Evolutionary conservation across 2,797 vertebrate genomes (phyloP).

Genomic region (Sphaeramia orbicularis): DNA sequence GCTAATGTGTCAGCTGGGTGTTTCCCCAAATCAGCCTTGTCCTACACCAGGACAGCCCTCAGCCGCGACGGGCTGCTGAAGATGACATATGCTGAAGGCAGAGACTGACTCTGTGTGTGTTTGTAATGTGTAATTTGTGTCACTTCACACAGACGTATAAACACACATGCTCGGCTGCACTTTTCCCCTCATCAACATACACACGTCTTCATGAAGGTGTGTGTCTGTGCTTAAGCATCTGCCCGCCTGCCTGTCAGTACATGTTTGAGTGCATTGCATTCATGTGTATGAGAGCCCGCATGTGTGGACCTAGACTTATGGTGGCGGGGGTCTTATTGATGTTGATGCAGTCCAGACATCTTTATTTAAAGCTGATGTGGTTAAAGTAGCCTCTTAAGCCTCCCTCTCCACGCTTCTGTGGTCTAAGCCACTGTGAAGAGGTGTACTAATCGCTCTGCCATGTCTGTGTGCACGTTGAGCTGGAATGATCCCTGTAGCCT

Average conservation of each 20-base stretch:
- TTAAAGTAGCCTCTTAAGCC: slow-evolving; percentile 80
- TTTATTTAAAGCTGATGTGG: slow-evolving; percentile 81
- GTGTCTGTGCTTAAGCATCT: slow-evolving; percentile 42
- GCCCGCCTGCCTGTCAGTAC: slow-evolving; percentile 45
- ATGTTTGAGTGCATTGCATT: slow-evolving; percentile 44
- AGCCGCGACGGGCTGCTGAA: slow-evolving; percentile 66
- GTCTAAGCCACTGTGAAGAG: slow-evolving; percentile 79
- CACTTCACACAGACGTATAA: slow-evolving; percentile 33
- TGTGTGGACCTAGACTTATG: slow-evolving; percentile 38
- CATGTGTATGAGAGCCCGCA: slow-evolving; percentile 42
- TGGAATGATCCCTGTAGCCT: slow-evolving; percentile 48
- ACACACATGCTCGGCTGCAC: slow-evolving; percentile 4
- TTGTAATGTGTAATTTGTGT: slow-evolving; percentile 66
- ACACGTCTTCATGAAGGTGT: slow-evolving; percentile 44
- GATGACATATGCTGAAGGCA: slow-evolving; percentile 82
- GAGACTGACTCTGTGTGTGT: slow-evolving; percentile 54
- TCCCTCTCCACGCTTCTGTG: slow-evolving; percentile 76
- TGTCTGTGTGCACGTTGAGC: slow-evolving; percentile 49
- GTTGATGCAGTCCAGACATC: slow-evolving; percentile 80
- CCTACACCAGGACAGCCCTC: slow-evolving; percentile 73
- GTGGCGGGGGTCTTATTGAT: slow-evolving; percentile 59
- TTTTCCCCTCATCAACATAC: slow-evolving; percentile 37
- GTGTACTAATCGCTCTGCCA: slow-evolving; percentile 76
- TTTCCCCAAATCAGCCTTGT: slow-evolving; percentile 63
- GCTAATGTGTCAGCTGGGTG: slow-evolving; percentile 73